Conservation (phyloP, 1,140 invertebrate species). For the Contarinia nasturtii region DNA sequence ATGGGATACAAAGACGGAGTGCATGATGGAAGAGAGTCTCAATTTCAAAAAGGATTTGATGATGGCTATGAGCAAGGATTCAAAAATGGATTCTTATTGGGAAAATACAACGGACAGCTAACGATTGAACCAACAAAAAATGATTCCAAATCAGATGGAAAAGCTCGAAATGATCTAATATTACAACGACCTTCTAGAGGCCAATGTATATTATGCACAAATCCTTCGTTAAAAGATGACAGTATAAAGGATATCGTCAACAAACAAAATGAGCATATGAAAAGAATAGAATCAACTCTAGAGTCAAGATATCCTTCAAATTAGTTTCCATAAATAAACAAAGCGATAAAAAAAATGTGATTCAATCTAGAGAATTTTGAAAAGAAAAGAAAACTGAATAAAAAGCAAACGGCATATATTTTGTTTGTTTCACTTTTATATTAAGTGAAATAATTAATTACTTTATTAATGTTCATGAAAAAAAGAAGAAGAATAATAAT, state of each 20-base stretch:
- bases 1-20: slow-evolving; percentile 33
- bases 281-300: not conserved
- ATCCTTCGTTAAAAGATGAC: slow-evolving; percentile 5
- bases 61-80: slow-evolving; percentile 32
- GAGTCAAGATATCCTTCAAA: not conserved
- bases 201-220: slow-evolving; percentile 7
- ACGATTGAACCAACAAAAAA: not conserved
- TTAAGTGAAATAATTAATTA: no score
- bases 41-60: slow-evolving; percentile 35
- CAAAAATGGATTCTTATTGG: slow-evolving; percentile 26
- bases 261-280: not conserved
- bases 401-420: no score
- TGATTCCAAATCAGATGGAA: not conserved
- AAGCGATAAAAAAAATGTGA: no score
- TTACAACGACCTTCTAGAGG: not conserved
- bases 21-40: slow-evolving; percentile 26
- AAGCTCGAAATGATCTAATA: not conserved
- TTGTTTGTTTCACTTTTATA: no score
- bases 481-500: no score
- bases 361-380: no score
- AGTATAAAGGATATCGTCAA: slow-evolving; percentile 1
- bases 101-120: slow-evolving; percentile 22
- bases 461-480: no score
- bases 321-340: no score
- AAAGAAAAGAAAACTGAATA: no score